Conservation (phyloP, 2,888 invertebrate genomes). For the Leptothorax acervorum region DNA sequence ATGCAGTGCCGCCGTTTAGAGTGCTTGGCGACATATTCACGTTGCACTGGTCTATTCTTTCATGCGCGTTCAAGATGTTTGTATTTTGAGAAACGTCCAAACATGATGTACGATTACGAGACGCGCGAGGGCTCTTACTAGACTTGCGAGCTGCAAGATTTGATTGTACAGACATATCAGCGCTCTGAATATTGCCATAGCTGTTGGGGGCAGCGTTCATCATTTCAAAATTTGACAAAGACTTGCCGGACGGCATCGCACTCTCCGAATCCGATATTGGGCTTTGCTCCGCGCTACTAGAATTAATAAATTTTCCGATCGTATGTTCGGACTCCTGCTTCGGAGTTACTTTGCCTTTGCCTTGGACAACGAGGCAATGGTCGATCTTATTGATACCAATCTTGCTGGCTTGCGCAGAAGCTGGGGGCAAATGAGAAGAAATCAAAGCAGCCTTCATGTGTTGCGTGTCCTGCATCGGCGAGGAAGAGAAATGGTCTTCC, state of each 20-base stretch:
- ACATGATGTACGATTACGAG: slow-evolving; percentile 16
- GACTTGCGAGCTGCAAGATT: slow-evolving; percentile 27
- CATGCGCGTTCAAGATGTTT: slow-evolving; percentile 4
- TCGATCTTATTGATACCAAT: slow-evolving; percentile 78
- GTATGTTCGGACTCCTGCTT: slow-evolving; percentile 48
- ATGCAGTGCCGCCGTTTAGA: slow-evolving; percentile 17
- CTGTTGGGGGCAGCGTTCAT: neutral
- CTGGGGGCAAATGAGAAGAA: slow-evolving; percentile 82
- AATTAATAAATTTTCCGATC: neutral
- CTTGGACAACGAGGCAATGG: slow-evolving; percentile 60
- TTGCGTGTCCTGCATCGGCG: slow-evolving; percentile 79
- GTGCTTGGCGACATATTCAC: neutral
- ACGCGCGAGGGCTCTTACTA: slow-evolving; percentile 1
- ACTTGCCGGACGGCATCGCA: slow-evolving; percentile 27
- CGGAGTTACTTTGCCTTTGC: slow-evolving; percentile 58
- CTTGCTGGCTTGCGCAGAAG: slow-evolving; percentile 79
- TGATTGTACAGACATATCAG: neutral
- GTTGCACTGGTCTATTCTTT: neutral
- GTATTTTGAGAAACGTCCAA: slow-evolving; percentile 17
- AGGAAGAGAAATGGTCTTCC: slow-evolving; percentile 75
- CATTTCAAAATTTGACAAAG: slow-evolving; percentile 26
- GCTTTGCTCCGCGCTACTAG: slow-evolving; percentile 18
- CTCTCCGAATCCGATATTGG: slow-evolving; percentile 16
- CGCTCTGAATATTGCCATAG: neutral
- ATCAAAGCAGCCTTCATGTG: slow-evolving; percentile 81